phyloP scores from a whole-genome alignment of 2,888 invertebrate genomes.

The Odontothrips loti region DNA sequence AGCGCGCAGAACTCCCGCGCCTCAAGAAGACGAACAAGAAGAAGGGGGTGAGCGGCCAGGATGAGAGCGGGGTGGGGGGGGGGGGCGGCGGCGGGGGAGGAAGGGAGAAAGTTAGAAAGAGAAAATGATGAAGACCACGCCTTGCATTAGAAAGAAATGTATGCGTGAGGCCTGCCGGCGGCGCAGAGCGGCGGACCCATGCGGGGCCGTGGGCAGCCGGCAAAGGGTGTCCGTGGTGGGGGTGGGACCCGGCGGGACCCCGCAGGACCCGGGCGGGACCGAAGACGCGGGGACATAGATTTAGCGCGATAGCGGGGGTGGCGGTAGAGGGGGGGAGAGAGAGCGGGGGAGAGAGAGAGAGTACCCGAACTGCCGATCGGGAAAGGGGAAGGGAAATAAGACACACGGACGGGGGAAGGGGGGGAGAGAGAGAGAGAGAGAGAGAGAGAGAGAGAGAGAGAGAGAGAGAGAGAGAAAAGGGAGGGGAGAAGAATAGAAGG shows the following conservation, averaged over 20 bases:
- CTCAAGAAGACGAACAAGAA: constrained; percentile 7
- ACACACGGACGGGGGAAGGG: neutral
- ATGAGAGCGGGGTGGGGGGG: neutral
- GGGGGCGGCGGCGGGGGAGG: neutral
- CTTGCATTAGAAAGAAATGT: constrained; percentile 23
- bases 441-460: neutral
- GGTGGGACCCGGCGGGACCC: too few relatives aligned
- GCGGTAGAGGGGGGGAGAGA: neutral
- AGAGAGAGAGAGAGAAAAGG: neutral
- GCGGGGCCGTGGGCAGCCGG: neutral
- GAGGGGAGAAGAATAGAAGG: neutral
- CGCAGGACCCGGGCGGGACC: neutral
- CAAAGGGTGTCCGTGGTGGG: too few relatives aligned
- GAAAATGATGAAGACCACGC: neutral
- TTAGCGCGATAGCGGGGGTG: neutral
- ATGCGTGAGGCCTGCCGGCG: neutral
- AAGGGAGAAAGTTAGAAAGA: neutral
- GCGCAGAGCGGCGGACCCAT: neutral
- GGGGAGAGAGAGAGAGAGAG: neutral
- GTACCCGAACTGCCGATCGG: neutral
- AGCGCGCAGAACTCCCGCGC: neutral
- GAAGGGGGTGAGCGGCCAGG: neutral
- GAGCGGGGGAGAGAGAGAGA: neutral
- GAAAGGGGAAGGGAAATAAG: neutral
- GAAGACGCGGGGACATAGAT: constrained; percentile 5